A percentile compares a stretch with the other conserved stretches of the same genome.
phyloP scores from a whole-genome alignment of 2,113 vertebrate genomes.

The Ornithorhynchus anatinus region DNA sequence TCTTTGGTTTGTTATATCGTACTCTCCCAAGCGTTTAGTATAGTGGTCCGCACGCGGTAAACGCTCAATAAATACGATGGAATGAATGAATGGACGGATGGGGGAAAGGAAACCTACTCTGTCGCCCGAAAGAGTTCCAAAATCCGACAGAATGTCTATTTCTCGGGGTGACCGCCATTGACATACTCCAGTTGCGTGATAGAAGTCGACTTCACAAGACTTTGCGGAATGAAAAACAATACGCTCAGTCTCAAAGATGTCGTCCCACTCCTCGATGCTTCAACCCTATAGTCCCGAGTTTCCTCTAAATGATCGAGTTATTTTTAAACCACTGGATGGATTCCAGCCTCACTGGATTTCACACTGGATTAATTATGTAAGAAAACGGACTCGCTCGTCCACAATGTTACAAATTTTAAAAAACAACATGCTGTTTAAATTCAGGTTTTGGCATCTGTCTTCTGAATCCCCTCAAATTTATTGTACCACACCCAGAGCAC shows the following conservation, averaged over 20 bases:
- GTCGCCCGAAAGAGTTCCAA: too few species aligned
- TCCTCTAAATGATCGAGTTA: constrained; percentile 79
- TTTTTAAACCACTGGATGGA: constrained; percentile 79
- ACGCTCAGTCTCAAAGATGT: constrained; percentile 59
- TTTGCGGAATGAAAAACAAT: constrained; percentile 64
- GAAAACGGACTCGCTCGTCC: constrained; percentile 82
- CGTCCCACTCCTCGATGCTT: constrained; percentile 70
- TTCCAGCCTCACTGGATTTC: constrained; percentile 79
- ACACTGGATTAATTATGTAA: constrained; percentile 85
- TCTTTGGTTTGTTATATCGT: too few species aligned
- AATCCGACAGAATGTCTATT: too few species aligned
- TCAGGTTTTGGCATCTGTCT: constrained; percentile 80
- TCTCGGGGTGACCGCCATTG: too few species aligned
- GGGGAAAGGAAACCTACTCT: too few species aligned
- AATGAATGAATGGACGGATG: too few species aligned
- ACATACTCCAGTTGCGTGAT: too few species aligned
- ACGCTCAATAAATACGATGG: too few species aligned
- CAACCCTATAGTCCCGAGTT: constrained; percentile 72
- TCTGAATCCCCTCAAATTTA: constrained; percentile 81
- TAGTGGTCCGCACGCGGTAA: too few species aligned
- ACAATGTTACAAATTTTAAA: constrained; percentile 81
- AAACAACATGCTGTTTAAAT: constrained; percentile 87
- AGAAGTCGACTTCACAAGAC: constrained; percentile 37
- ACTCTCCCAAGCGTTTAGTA: too few species aligned
- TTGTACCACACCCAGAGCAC: constrained; percentile 83